Conservation (phyloP, 1,140 invertebrate genomes). For the Aphaenogaster rudis region DNA sequence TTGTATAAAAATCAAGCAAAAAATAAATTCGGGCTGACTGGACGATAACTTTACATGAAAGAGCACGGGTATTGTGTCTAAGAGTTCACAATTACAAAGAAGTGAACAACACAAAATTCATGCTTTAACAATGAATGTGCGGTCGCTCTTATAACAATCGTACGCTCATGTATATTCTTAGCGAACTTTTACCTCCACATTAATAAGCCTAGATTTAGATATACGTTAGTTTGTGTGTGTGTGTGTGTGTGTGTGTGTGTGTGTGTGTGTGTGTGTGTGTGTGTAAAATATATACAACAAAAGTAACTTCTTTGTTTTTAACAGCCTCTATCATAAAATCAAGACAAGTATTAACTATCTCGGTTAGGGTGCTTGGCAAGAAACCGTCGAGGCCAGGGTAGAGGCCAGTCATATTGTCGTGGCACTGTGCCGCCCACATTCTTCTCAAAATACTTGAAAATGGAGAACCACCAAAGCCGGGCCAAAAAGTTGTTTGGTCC, state of each 20-base stretch:
- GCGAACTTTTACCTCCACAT: constrained; percentile 62
- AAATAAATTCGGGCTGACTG: constrained; percentile 72
- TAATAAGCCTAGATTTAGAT: constrained; percentile 62
- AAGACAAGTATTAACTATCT: constrained; percentile 88
- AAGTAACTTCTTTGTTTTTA: constrained; percentile 72
- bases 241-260: constrained; percentile 36
- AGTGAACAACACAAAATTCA: constrained; percentile 65
- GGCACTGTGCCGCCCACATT: constrained; percentile 94
- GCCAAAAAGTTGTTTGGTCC: constrained; percentile 91
- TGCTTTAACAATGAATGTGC: constrained; percentile 28
- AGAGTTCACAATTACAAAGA: constrained; percentile 53
- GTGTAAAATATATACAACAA: constrained; percentile 65
- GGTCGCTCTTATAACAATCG: constrained; percentile 37
- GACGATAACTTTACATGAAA: constrained; percentile 66
- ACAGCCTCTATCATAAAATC: constrained; percentile 78
- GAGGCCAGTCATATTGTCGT: constrained; percentile 94
- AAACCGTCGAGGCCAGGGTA: constrained; percentile 92
- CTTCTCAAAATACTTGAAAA: constrained; percentile 95
- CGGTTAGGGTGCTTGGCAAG: constrained; percentile 89
- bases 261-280: constrained; percentile 23
- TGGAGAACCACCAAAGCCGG: constrained; percentile 94
- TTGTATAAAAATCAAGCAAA: constrained; percentile 82
- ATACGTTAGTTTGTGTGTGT: constrained; percentile 58
- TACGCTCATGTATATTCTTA: constrained; percentile 56
- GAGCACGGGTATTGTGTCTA: constrained; percentile 51